Base-by-base conservation (phyloP, 35 echinoderm and acorn worm genomes). In the Lytechinus variegatus region DNA sequence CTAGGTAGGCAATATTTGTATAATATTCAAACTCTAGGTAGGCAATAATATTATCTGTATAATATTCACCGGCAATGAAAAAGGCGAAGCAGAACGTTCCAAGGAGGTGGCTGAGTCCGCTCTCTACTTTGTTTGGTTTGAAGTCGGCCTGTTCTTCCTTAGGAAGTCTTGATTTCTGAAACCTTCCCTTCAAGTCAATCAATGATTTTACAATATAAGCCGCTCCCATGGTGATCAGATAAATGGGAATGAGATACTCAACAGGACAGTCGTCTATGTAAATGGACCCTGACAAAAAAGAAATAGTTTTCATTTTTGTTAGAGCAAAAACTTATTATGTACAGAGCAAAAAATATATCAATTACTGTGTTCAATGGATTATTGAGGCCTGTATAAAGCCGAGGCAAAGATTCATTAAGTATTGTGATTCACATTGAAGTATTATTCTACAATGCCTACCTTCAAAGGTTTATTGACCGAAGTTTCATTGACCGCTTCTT, bases 1-100 rank as follows among this genome's bases (percentile, higher is more conserved):
- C 33, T 44, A 44, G 33, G 33, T 44, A 44, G 33, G 33, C 33
- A 44, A 44, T 44, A 44, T 44, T 1, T 44, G 33, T 44, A 44
- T 44, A 2, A 44, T 44, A 44, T 2, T 44, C 2, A 44, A 44
- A 44, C 33, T 44, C 33, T 44, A 44, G 0, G 1, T 44, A 44
- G 33, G 33, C 33, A 44, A 44, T 24, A n/a, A n/a, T n/a, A n/a
- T n/a, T n/a, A 95, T 87, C 11, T 11, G 21, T 95, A 66, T 19
- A 11, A 72, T 86, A 87, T 21, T 97, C 87, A 99, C 98, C 97
- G 87, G 96, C 97, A 33, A 99, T 99, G 86, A 99, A 99, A 89
- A 97, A 99, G 5, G 54, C 98, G 89, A 99, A 97, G 7, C 97
- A 53, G 86, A 99, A 99, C 28, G 95, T 95, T 9, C 96, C 96